These are phyloP conservation scores for Acrobeloides nanus DNA, from an alignment of 2,888 invertebrate species.

Conservation along the genomic window DNA sequence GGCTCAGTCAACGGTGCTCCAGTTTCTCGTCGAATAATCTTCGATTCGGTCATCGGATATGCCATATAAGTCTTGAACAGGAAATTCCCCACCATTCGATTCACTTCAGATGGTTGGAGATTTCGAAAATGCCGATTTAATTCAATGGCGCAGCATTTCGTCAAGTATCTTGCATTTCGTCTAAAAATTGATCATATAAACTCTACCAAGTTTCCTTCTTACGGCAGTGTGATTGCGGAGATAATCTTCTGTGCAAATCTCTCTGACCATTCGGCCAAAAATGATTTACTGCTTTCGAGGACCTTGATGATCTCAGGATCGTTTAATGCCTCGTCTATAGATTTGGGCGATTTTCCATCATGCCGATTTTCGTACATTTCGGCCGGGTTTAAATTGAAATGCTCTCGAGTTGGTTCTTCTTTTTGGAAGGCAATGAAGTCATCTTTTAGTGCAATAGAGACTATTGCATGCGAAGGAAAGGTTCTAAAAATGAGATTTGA, in stretches of 20 bases:
- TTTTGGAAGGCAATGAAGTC: conserved; percentile 14
- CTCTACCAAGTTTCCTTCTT: conserved; percentile 5
- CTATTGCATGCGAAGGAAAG: conserved; percentile 14
- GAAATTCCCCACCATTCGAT: conserved; percentile 31
- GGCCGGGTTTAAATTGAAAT: conserved; percentile 29
- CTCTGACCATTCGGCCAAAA: conserved; percentile 36
- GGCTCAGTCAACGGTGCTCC: conserved; percentile 2
- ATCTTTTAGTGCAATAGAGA: conserved; percentile 14
- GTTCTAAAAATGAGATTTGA: conserved; percentile 11
- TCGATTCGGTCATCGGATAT: conserved; percentile 11
- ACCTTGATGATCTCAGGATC: conserved; percentile 19
- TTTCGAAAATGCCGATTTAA: conserved; percentile 30
- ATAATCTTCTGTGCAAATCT: conserved; percentile 27
- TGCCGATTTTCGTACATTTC: conserved; percentile 17
- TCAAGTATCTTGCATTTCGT: conserved; percentile 29
- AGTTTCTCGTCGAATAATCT: conserved; percentile 10
- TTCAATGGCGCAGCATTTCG: conserved; percentile 22
- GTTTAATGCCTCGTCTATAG: conserved; percentile 11
- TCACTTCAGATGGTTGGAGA: conserved; percentile 25
- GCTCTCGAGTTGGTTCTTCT: conserved; percentile 11
- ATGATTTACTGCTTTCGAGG: conserved; percentile 30
- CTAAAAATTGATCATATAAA: conserved; percentile 15
- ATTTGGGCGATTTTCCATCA: conserved; percentile 7
- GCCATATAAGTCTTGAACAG: conserved; percentile 23
- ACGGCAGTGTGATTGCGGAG: conserved; percentile 26